Evolutionary conservation across 2,113 vertebrate species (phyloP).

Genomic region (Meles meles): DNA sequence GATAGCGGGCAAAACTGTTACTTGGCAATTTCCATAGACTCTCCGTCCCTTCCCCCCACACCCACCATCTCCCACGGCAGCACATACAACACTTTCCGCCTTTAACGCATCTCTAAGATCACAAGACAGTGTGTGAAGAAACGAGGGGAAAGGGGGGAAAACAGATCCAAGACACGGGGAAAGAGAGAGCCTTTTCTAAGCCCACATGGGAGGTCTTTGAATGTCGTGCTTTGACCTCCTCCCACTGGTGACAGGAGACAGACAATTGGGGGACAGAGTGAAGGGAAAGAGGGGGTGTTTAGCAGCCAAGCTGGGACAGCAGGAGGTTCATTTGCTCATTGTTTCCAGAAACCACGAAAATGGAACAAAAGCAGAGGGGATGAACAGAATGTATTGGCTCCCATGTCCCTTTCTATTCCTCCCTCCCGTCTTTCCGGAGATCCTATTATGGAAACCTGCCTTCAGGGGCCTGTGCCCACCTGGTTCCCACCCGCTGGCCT

Average conservation of each 20-base stretch:
- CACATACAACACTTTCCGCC: not conserved
- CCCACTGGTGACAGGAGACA: not conserved
- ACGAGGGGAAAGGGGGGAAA: not conserved
- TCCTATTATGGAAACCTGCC: not conserved
- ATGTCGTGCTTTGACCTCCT: not conserved
- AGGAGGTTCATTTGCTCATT: not conserved
- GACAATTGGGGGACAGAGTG: fast-evolving
- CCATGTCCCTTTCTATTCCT: not conserved
- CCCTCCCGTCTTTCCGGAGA: not conserved
- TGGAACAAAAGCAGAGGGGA: not conserved
- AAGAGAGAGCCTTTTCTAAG: not conserved
- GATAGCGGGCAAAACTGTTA: not conserved
- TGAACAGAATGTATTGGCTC: not conserved
- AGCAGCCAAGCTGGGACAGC: no score
- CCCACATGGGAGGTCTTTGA: not conserved
- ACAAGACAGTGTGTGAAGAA: not conserved
- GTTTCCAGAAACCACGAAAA: not conserved
- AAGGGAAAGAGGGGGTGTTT: no score
- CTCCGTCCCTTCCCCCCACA: no score
- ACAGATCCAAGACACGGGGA: not conserved
- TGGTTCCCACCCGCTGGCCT: not conserved
- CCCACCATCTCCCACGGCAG: not conserved
- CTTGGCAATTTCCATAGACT: not conserved
- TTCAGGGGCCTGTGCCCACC: fast-evolving
- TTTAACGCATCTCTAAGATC: not conserved